Evolutionary conservation across 2,113 vertebrate genomes (phyloP).

Genomic region (Taurulus bubalis): DNA sequence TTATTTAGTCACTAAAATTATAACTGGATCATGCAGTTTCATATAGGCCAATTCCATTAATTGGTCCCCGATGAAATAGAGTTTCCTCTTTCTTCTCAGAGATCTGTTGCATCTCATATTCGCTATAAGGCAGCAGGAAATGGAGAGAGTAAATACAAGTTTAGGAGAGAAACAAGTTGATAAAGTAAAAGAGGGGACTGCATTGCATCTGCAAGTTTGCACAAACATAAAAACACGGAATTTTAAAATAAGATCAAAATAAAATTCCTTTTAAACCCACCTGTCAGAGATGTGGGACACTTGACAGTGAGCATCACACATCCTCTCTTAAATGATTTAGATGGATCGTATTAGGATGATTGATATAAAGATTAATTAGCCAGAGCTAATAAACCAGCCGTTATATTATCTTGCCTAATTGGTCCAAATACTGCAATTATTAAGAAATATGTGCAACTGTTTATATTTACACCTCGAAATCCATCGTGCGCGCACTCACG

Average conservation of each 20-base stretch:
- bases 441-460: conserved; percentile 49
- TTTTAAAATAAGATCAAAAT: neutral
- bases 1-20: conserved; percentile 24
- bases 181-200: neutral
- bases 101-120: conserved; percentile 26
- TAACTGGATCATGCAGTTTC: conserved; percentile 13
- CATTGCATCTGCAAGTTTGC: neutral
- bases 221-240: neutral
- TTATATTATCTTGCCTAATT: conserved; percentile 44
- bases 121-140: neutral
- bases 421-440: conserved; percentile 37
- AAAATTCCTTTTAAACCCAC: neutral
- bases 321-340: neutral
- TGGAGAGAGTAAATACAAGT: neutral
- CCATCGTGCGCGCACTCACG: neutral
- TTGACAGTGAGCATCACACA: neutral
- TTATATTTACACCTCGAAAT: conserved; percentile 51
- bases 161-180: neutral
- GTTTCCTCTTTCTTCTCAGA: conserved; percentile 3
- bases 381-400: conserved; percentile 21
- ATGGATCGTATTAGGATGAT: neutral
- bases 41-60: conserved; percentile 3
- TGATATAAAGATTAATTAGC: conserved; percentile 31
- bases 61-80: conserved; percentile 20
- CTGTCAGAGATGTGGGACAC: neutral